A percentile compares a stretch with the other conserved stretches of the same genome.
Evolutionary conservation across 2,113 vertebrate genomes (phyloP).

Genomic region (Entomyzon cyanotis): DNA sequence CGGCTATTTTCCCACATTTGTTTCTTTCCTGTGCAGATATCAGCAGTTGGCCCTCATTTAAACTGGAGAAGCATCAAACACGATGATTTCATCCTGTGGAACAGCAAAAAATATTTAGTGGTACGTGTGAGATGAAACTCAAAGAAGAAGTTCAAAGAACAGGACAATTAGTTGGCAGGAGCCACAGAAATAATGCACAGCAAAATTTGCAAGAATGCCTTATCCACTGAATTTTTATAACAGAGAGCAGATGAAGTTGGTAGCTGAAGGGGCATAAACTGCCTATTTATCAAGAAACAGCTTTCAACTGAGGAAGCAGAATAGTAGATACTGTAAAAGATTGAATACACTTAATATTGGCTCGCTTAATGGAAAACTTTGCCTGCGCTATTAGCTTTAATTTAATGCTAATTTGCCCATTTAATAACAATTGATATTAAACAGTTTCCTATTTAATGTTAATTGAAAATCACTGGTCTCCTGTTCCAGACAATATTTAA

Average conservation of each 20-base stretch:
- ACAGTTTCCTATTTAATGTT: conserved; percentile 38
- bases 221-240: not conserved
- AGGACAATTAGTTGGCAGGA: not conserved
- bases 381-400: conserved; percentile 40
- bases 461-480: conserved; percentile 65
- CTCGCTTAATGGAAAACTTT: conserved; percentile 35
- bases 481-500: conserved; percentile 15
- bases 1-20: not conserved
- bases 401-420: conserved; percentile 49
- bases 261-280: not conserved
- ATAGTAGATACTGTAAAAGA: not conserved
- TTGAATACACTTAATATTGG: not conserved
- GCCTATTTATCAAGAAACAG: not conserved
- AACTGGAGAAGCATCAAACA: not conserved
- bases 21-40: not conserved
- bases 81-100: not conserved
- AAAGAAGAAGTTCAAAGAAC: not conserved
- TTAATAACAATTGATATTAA: conserved; percentile 46
- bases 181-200: not conserved
- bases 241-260: not conserved
- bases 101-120: not conserved
- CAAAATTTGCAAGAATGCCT: not conserved
- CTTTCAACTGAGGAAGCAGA: not conserved
- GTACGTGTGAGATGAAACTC: not conserved
- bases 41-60: not conserved